Evolutionary conservation across 2,888 invertebrate genomes (phyloP), one percentile per base, ranked within the genome.

Genomic region (Syritta pipiens): DNA sequence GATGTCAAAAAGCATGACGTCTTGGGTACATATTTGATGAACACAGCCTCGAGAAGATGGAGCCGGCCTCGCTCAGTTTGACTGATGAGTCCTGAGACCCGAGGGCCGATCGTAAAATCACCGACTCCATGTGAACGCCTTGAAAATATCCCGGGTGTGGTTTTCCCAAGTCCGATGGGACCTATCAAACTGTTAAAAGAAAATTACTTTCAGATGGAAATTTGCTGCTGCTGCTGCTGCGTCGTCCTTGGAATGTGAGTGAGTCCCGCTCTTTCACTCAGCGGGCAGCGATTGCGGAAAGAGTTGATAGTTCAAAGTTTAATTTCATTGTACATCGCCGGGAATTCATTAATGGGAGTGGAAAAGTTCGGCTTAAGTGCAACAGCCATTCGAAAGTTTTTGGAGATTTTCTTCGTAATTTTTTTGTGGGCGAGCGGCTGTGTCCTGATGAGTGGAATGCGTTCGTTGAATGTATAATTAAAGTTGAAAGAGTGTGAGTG

Each of bases 1-100:
- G 65, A 79, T 72, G 72, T 72, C 72, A 79, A 72, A 72, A 67
- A 62, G 48, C 67, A 67, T 55, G 71, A 67, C 67, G 60, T 79
- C 77, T 72, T 67, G 65, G 65, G 53, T 67, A 65, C 59, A 55
- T 69, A 63, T 59, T 68, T 57, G 57, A 77, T 55, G 40, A 48
- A 26, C 42, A 9, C 24, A 44, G 22, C 9, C 17, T 6, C 19
- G 26, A 2, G 6, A 22, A 46, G 14, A 32, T n/a, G 19, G 30
- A 44, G n/a, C n/a, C n/a, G 40, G 19, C n/a, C 37, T 32, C 51
- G 12, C 28, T 46, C 51, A 71, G 22, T 65, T 65, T 71, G 76
- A 77, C 44, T 71, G 76, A 77, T 71, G 71, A 77, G 63, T 59
- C 63, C 28, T 30, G 71, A 59, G 76, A 49, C 71, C 49, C 35